Base-by-base conservation (phyloP, 2,888 invertebrate species). In the Eutolmus rufibarbis region DNA sequence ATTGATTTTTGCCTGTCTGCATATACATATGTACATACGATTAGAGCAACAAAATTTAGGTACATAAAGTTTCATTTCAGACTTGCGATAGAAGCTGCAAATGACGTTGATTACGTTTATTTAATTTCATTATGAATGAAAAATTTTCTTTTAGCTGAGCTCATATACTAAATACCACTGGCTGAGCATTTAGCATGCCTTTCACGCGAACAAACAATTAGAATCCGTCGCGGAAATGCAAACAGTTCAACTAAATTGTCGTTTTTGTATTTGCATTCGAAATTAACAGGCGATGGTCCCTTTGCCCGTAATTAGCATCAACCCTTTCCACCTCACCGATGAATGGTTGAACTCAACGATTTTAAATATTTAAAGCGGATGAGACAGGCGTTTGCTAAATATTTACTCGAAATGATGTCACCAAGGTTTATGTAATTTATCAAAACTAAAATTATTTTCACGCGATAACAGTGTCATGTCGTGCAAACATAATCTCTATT, bases 181-280 rank as follows among this genome's bases (percentile, higher is more conserved):
- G 66, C 23, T 8, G 66, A 46, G 16, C 78, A 51, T 79, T 79
- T 79, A 51, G 46, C 28, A 79, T 51, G 51, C 51, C 79, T 79
- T 79, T 51, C 79, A 79, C 56, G 79, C 79, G 79, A 46, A 56
- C 51, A 51, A 51, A 79, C 79, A 79, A 79, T 79, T 79, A 79
- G 51, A 79, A 14, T 28, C 46, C 31, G 28, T 79, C 40, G 51
- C 51, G 51, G 79, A 51, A 79, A 46, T 40, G 79, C 31, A 51
- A 79, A 79, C 23, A 79, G 79, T 79, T 79, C 56, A 23, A 79
- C 31, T 79, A 79, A 79, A 79, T 79, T 79, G 51, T 34, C 31
- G 79, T 46, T 79, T 23, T 51, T 31, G 79, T 51, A 79, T 79
- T 79, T 79, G 51, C 79, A 79, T 31, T 28, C 7, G 31, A 46